Evolutionary conservation across 2,888 invertebrate genomes (phyloP).

Genomic region (Xestoiulus laeticollis): DNA sequence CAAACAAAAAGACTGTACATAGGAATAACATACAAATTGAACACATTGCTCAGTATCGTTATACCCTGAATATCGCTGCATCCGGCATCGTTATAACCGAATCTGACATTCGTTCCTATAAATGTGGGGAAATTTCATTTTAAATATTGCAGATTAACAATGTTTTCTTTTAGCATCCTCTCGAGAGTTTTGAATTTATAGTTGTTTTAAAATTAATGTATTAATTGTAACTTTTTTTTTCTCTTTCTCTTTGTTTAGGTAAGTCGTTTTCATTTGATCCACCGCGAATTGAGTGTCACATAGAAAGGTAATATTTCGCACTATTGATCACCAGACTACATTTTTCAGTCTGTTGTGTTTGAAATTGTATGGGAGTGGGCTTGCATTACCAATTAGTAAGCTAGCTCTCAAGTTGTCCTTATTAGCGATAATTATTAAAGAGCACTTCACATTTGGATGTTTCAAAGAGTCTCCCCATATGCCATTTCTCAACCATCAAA

Average conservation of each 20-base stretch:
- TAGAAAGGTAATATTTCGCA: slow-evolving; percentile 36
- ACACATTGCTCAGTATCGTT: too few species aligned
- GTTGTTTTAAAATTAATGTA: background rate
- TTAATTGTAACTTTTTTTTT: background rate
- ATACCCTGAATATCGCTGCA: too few species aligned
- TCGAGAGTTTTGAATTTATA: too few species aligned
- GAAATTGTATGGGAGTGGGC: background rate
- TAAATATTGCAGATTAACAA: background rate
- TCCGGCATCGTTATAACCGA: too few species aligned
- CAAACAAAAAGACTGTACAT: too few species aligned
- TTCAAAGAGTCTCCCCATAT: background rate
- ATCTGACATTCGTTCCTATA: background rate
- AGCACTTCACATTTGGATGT: background rate
- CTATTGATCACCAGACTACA: background rate
- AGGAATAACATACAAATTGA: too few species aligned
- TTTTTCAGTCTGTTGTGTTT: slow-evolving; percentile 1
- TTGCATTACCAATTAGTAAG: slow-evolving; percentile 37
- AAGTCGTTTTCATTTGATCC: slow-evolving; percentile 2
- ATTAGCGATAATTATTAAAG: slow-evolving; percentile 33
- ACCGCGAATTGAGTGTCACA: background rate
- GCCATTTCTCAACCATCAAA: background rate
- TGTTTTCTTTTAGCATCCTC: background rate
- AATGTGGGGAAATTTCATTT: background rate
- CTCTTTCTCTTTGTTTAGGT: slow-evolving; percentile 42
- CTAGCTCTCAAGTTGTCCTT: background rate